phyloP scores from a whole-genome alignment of 2,797 vertebrate genomes.

The Pseudopleuronectes americanus region DNA sequence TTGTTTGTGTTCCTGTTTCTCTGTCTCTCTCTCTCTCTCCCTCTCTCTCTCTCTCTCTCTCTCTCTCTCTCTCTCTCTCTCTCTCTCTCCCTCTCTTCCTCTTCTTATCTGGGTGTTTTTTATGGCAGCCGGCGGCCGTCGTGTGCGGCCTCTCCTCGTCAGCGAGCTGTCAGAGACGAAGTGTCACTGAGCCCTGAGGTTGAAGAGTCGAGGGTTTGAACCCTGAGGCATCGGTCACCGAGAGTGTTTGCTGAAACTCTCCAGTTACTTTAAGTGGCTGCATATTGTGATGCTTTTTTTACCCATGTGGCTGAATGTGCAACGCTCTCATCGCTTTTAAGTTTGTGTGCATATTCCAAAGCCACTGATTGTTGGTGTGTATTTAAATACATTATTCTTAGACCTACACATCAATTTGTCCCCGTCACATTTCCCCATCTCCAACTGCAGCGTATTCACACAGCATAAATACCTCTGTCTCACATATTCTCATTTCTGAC shows the following conservation, averaged over 20 bases:
- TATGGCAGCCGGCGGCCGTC: not conserved
- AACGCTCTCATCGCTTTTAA: not conserved
- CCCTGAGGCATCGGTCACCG: conserved; percentile 24
- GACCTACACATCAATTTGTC: conserved; percentile 18
- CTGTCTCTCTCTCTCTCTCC: not conserved
- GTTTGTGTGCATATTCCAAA: not conserved
- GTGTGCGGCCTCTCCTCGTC: conserved; percentile 2
- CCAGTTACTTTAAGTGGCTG: not conserved
- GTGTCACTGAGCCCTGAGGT: conserved; percentile 34
- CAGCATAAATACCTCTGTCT: conserved; percentile 16
- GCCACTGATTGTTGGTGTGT: no score
- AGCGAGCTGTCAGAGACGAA: conserved; percentile 27
- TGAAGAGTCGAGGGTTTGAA: conserved; percentile 23
- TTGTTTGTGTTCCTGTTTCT: conserved; percentile 3
- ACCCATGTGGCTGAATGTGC: not conserved
- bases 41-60: conserved; percentile 1
- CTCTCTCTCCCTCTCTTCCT: conserved; percentile 1
- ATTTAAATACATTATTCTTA: conserved; percentile 16
- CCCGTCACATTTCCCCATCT: not conserved
- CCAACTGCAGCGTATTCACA: conserved; percentile 3
- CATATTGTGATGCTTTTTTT: not conserved
- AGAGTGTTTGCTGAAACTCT: conserved; percentile 1
- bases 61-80: not conserved
- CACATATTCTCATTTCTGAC: conserved; percentile 11
- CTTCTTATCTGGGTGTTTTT: conserved; percentile 28